Base-by-base conservation (phyloP, 2,113 vertebrate species). In the Takifugu bimaculatus region DNA sequence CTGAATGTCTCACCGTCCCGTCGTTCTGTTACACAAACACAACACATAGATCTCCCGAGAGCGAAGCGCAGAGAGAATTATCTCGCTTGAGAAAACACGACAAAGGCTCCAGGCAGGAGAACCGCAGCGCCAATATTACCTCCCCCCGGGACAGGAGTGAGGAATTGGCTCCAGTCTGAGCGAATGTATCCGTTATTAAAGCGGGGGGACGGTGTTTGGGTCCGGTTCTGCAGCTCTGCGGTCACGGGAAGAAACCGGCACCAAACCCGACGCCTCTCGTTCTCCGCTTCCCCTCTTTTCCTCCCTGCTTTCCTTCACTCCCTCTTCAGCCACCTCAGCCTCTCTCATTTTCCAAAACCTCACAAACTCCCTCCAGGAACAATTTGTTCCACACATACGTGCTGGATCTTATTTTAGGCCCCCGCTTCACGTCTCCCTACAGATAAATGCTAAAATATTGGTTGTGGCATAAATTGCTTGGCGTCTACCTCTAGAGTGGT, bases 121-220 rank as follows among this genome's bases (percentile, higher is more conserved):
- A 13, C 42, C 42, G 42, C 20, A 13, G 42, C 1, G 42, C 13
- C 42, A 13, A 74, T 74, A 54, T 72, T 81, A 74, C 81, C 83
- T 83, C 80, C 77, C 62, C 78, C 60, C 57, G 55, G 65, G 76
- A 82, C 69, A 68, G 68, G 59, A 26, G 69, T 81, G 74, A 83
- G 84, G 68, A 85, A 85, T 79, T 54, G 68, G 60, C 43, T 84
- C 82, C 74, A 80, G 87, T 74, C 73, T 70, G 55, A 39, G 7
- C 9, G 20, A 20, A 20, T 20, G 1, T 39, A 11, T 9, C 35
- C 11, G 35, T 89, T 87, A 84, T 89, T 84, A 81, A 80, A 72
- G 57, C 66, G 66, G 77, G 20, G 82, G 76, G 86, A 85, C 65
- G 85, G 82, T 83, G 79, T 83, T 78, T 62, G 74, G 71, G 48